Evolutionary conservation across 2,113 vertebrate genomes (phyloP).

Genomic region (Ciconia maguari): DNA sequence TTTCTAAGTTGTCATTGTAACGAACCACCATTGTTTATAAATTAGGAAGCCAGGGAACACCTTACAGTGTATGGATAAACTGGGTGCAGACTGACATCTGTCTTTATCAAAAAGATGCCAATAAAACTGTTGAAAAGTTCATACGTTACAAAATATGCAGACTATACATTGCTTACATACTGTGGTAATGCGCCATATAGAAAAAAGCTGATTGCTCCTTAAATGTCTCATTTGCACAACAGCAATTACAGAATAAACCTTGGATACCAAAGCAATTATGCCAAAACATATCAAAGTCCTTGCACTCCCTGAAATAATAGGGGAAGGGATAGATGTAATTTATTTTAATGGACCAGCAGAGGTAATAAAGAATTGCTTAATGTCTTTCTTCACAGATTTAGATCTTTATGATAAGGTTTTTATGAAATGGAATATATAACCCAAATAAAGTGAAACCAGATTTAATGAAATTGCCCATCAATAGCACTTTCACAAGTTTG

Average conservation of each 20-base stretch:
- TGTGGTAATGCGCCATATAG: background rate
- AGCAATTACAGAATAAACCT: slow-evolving; percentile 16
- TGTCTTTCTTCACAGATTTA: slow-evolving; percentile 43
- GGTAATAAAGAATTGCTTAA: slow-evolving; percentile 48
- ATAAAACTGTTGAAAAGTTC: slow-evolving; percentile 17
- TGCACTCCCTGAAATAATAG: slow-evolving; percentile 40
- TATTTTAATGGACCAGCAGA: slow-evolving; percentile 51
- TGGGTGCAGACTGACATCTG: slow-evolving; percentile 37
- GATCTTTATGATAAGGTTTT: slow-evolving; percentile 65
- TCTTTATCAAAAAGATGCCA: slow-evolving; percentile 52
- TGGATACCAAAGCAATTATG: slow-evolving; percentile 9
- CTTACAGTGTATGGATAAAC: slow-evolving; percentile 63
- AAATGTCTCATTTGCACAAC: background rate
- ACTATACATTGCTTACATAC: background rate
- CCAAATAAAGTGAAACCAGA: slow-evolving; percentile 40
- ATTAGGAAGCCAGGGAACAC: slow-evolving; percentile 66
- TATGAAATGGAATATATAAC: slow-evolving; percentile 38
- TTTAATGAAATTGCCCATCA: slow-evolving; percentile 17
- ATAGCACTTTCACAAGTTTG: background rate
- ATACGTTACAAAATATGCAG: background rate
- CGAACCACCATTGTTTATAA: slow-evolving; percentile 67
- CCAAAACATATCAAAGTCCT: slow-evolving; percentile 19
- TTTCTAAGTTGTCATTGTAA: slow-evolving; percentile 69
- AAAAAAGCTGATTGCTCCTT: background rate
- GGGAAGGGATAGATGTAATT: slow-evolving; percentile 51